Evolutionary conservation across 2,888 invertebrate species (phyloP).

Genomic region (Tipula lateralis): DNA sequence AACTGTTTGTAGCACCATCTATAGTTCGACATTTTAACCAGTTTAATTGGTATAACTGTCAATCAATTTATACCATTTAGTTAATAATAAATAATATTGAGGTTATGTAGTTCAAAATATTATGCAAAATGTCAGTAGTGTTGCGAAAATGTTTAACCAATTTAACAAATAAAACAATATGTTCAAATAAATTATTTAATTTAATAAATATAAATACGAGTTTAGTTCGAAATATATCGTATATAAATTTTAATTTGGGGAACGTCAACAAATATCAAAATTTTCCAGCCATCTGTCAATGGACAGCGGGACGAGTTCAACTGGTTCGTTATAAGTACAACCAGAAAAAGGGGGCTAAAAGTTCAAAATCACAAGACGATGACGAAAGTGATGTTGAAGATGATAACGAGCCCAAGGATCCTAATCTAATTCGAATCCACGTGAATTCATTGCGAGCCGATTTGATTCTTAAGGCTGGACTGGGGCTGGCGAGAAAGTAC

Average conservation of each 20-base stretch:
- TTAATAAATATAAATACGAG: neutral
- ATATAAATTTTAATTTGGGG: neutral
- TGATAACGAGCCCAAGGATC: constrained; percentile 55
- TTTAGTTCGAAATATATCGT: neutral
- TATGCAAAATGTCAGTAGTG: neutral
- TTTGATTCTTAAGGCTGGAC: constrained; percentile 61
- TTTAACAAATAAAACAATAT: neutral
- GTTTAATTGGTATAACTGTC: neutral
- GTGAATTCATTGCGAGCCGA: constrained; percentile 68
- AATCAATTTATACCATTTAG: neutral
- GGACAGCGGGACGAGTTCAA: neutral
- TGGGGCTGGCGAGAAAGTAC: constrained; percentile 69
- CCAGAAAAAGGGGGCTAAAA: neutral
- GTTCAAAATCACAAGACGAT: neutral
- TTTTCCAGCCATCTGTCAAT: neutral
- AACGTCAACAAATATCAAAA: neutral
- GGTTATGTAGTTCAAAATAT: neutral
- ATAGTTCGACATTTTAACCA: neutral
- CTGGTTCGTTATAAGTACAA: neutral
- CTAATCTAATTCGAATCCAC: constrained; percentile 60
- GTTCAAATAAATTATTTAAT: neutral
- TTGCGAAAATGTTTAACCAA: neutral
- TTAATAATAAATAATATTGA: neutral
- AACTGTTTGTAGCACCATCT: neutral
- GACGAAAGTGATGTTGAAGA: constrained; percentile 52